Conservation (phyloP, 1,140 invertebrate genomes). For the Drosophila baimaii region DNA sequence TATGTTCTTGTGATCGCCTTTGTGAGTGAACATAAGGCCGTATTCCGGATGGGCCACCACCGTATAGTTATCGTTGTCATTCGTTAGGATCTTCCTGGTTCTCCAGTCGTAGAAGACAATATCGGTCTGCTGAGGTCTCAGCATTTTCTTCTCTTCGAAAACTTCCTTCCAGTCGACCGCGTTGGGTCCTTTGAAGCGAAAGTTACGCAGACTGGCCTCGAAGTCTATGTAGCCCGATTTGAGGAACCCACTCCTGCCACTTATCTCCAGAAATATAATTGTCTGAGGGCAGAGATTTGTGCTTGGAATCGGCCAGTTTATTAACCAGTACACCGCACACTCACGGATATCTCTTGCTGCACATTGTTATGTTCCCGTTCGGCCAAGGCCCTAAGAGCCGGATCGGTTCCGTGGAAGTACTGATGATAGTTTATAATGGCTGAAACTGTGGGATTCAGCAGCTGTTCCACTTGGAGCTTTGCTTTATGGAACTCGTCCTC, state of each 20-base stretch:
- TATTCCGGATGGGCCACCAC: constrained; percentile 46
- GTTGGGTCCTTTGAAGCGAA: constrained; percentile 22
- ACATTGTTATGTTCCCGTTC: constrained; percentile 46
- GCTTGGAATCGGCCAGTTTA: no score
- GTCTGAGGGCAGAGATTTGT: constrained; percentile 35
- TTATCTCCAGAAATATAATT: constrained; percentile 66
- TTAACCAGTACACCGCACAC: neutral
- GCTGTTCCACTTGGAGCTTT: constrained; percentile 7
- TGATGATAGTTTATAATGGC: constrained; percentile 19
- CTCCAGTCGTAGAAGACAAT: constrained; percentile 65
- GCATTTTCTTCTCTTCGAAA: constrained; percentile 33
- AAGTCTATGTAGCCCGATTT: constrained; percentile 72
- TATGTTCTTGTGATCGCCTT: constrained; percentile 64
- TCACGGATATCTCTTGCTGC: constrained; percentile 55
- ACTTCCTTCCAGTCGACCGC: constrained; percentile 58
- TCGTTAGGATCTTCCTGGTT: constrained; percentile 27
- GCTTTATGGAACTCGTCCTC: constrained; percentile 43
- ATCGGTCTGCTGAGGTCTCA: constrained; percentile 51
- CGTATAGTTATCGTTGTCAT: constrained; percentile 59
- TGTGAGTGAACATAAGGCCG: constrained; percentile 64
- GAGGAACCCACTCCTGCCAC: constrained; percentile 52
- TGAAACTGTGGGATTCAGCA: constrained; percentile 35
- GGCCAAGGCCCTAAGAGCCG: constrained; percentile 32
- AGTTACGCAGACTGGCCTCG: constrained; percentile 54
- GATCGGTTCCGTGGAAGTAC: constrained; percentile 43